Evolutionary conservation across 2,797 vertebrate species (phyloP).

Genomic region (Tolypeutes matacus): DNA sequence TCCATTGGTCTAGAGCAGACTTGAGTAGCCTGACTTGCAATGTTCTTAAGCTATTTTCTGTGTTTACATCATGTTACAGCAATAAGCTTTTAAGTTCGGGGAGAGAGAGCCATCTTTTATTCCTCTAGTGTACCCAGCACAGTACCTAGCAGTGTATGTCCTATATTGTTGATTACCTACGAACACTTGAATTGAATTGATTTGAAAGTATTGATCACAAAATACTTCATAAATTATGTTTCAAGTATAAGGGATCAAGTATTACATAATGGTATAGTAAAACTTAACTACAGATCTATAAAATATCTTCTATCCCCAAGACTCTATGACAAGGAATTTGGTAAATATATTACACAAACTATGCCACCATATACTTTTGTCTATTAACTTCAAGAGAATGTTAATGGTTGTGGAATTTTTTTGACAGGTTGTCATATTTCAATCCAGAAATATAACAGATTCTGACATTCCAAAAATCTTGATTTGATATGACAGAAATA

Average conservation of each 20-base stretch:
- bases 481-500: slow-evolving; percentile 79
- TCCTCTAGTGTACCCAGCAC: background rate
- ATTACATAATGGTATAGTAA: background rate
- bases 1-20: background rate
- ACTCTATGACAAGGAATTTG: slow-evolving; percentile 15
- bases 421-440: slow-evolving; percentile 87
- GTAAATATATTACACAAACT: slow-evolving; percentile 59
- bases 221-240: slow-evolving; percentile 38
- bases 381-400: slow-evolving; percentile 79
- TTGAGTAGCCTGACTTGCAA: background rate
- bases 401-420: slow-evolving; percentile 82
- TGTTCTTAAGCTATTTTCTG: slow-evolving; percentile 24
- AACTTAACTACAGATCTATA: slow-evolving; percentile 39
- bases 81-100: slow-evolving; percentile 1
- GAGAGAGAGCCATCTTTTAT: background rate
- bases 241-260: slow-evolving; percentile 28
- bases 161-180: background rate
- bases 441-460: slow-evolving; percentile 86
- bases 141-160: background rate
- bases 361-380: slow-evolving; percentile 56
- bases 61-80: background rate
- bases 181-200: background rate
- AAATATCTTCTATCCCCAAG: background rate
- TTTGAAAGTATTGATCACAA: background rate
- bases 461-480: slow-evolving; percentile 85